Conservation (phyloP, 2,888 invertebrate species). For the Phortica okadai region DNA sequence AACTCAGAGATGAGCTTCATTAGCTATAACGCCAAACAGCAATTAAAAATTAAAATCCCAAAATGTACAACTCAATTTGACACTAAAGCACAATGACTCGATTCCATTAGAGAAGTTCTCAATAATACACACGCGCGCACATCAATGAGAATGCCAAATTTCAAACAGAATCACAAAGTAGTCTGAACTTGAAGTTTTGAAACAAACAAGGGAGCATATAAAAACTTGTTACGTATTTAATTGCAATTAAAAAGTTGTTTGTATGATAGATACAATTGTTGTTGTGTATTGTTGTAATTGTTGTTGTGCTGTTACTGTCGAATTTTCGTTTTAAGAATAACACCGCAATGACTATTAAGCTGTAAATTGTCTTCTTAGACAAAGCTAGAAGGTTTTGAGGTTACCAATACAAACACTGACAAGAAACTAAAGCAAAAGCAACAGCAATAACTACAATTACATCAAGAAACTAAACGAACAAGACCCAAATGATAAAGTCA, state of each 20-base stretch:
- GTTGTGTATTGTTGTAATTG: conserved; percentile 44
- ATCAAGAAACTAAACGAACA: conserved; percentile 27
- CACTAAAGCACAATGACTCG: background rate
- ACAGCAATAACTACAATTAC: conserved; percentile 15
- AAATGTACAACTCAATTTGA: background rate
- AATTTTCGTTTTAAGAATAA: conserved; percentile 45
- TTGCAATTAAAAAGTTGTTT: conserved; percentile 68
- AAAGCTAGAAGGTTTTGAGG: conserved; percentile 26
- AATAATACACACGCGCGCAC: background rate
- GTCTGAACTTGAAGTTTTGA: background rate
- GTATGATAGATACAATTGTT: conserved; percentile 38
- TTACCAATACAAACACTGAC: background rate
- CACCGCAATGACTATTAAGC: conserved; percentile 56
- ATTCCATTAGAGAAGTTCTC: background rate
- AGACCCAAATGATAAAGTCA: conserved; percentile 64
- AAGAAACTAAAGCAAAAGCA: background rate
- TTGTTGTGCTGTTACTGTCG: conserved; percentile 36
- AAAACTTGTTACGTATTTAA: conserved; percentile 71
- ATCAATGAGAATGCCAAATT: background rate
- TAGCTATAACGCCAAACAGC: background rate
- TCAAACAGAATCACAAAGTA: background rate
- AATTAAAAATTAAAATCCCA: background rate
- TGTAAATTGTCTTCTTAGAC: conserved; percentile 62
- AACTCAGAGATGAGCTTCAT: background rate
- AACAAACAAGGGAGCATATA: conserved; percentile 42